These are phyloP conservation scores for Artibeus jamaicensis DNA, from an alignment of 2,797 vertebrate species.

Conservation along the genomic window DNA sequence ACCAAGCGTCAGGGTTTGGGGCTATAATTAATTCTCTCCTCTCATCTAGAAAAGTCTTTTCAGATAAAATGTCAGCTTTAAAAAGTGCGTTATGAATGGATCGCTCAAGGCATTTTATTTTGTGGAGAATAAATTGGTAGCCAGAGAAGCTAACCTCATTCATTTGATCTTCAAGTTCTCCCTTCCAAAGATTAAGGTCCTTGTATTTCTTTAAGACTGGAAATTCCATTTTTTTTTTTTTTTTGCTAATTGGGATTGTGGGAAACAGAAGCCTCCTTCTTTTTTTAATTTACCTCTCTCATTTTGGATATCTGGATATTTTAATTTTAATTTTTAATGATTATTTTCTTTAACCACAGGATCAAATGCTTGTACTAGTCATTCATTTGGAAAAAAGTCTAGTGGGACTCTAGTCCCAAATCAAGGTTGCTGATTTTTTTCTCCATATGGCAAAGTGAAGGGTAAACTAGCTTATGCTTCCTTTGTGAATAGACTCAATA, in stretches of 20 bases:
- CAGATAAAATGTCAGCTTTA: neutral
- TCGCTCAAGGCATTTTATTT: slow-evolving; percentile 36
- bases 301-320: neutral
- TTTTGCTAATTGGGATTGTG: neutral
- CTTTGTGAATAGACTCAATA: neutral
- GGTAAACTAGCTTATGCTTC: neutral
- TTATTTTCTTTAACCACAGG: neutral
- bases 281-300: slow-evolving; percentile 9
- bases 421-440: neutral
- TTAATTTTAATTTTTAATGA: neutral
- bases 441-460: neutral
- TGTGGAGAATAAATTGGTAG: neutral
- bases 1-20: neutral
- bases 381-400: neutral
- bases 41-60: slow-evolving; percentile 5
- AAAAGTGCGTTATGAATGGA: neutral
- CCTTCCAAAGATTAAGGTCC: neutral
- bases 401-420: neutral
- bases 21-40: neutral
- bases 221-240: neutral
- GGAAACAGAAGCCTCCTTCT: neutral
- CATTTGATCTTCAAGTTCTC: neutral
- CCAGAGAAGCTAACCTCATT: neutral
- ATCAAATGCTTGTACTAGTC: neutral
- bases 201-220: neutral